Evolutionary conservation across 1,140 invertebrate genomes (phyloP).

Genomic region (Triops cancriformis): DNA sequence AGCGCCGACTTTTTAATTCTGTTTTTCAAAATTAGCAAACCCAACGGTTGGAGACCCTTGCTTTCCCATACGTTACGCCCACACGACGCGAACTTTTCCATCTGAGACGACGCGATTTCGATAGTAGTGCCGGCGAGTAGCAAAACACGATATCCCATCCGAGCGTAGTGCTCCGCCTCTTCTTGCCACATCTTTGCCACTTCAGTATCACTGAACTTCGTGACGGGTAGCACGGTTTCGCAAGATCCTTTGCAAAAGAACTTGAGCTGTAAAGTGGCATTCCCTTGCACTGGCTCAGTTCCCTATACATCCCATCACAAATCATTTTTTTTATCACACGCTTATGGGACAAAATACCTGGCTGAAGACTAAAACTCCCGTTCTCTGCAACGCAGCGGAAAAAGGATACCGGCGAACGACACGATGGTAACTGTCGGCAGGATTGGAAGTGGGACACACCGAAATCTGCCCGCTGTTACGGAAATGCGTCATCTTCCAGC

Average conservation of each 20-base stretch:
- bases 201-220: not conserved
- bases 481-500: slow-evolving; percentile 2
- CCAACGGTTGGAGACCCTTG: not conserved
- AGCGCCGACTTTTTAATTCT: not conserved
- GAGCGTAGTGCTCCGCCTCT: not conserved
- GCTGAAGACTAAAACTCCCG: not conserved
- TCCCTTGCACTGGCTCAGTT: not conserved
- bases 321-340: not conserved
- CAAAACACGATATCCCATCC: not conserved
- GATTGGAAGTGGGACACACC: not conserved
- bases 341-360: not conserved
- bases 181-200: not conserved
- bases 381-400: not conserved
- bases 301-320: not conserved
- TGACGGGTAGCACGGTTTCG: not conserved
- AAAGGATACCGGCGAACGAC: not conserved
- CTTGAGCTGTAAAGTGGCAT: not conserved
- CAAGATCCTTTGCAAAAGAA: slow-evolving; percentile 10
- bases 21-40: not conserved
- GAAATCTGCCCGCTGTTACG: not conserved
- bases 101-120: not conserved
- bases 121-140: not conserved
- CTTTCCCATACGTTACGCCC: not conserved
- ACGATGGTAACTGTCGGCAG: not conserved
- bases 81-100: not conserved